Base-by-base conservation (phyloP, 2,113 vertebrate species). In the Alces alces region DNA sequence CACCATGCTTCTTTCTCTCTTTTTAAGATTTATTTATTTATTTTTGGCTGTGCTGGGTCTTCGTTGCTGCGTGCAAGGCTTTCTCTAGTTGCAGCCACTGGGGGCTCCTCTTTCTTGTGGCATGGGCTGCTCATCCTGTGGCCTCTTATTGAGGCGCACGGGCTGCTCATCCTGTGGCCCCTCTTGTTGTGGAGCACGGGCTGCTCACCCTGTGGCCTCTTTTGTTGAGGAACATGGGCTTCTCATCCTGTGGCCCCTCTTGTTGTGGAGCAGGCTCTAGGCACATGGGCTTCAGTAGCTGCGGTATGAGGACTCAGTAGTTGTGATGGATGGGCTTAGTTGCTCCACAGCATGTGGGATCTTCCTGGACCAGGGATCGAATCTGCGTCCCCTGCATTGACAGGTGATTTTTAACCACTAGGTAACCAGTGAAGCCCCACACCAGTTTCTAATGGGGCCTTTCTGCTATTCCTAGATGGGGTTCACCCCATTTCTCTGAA, bases 401-500 rank as follows among this genome's bases (percentile, higher is more conserved):
- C 19, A 70, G n/a, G n/a, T 70, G n/a, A 70, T 39, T 70, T 70
- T 70, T 39, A 70, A 70, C 66, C 66, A 39, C 66, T 70, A 39
- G n/a, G 1, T 70, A 19, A 70, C 66, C 5, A 70, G 66, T 70
- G n/a, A 70, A 39, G n/a, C 7, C 17, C 2, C 5, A 21, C 27
- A 80, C 25, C 52, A 70, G 79, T 97, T 96, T 97, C 55, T 92
- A 79, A 84, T 50, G 58, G 50, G 39, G 36, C 47, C 36, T 58
- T 96, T 13, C 43, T 98, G 55, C 82, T n/a, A 0, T 98, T 98
- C 94, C 64, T 97, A 99, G 99, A 99, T 78, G 99, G 98, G 88
- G 97, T 95, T 47, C 98, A 99, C 88, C 93, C 99, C 89, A 98
- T 97, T 55, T 98, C 98, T 60, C 89, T 98, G 95, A 98, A 99